Conservation (phyloP, 2,888 invertebrate species). For the Holacanthella duospinosa region DNA sequence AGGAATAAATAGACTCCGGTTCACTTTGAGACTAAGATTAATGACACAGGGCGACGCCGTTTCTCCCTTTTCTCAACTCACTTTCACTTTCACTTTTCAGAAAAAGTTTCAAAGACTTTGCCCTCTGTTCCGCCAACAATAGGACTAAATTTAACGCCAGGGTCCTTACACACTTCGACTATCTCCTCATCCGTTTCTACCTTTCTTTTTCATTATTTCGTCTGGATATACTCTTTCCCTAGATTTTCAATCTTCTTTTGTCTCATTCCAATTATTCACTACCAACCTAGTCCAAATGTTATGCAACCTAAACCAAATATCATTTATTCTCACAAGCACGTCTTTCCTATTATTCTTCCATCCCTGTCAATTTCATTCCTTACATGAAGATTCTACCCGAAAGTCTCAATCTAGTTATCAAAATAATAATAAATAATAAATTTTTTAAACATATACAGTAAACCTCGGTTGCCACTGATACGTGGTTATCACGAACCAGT, state of each 20-base stretch:
- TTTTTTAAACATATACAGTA: too few relatives aligned
- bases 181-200: neutral
- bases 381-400: too few relatives aligned
- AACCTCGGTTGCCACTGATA: too few relatives aligned
- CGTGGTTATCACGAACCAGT: too few relatives aligned
- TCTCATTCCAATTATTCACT: neutral
- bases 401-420: too few relatives aligned
- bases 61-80: neutral
- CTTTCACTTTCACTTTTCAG: too few relatives aligned
- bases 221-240: neutral
- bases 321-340: too few relatives aligned
- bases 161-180: neutral
- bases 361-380: too few relatives aligned
- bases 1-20: constrained; percentile 37
- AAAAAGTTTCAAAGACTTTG: too few relatives aligned
- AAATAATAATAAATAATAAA: too few relatives aligned
- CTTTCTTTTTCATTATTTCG: neutral
- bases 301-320: neutral
- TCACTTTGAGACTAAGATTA: constrained; percentile 37
- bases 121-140: too few relatives aligned
- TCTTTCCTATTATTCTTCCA: neutral
- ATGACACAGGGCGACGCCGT: constrained; percentile 23
- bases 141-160: constrained; percentile 11
- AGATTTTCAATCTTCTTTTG: neutral
- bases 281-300: neutral